Evolutionary conservation across 2,888 invertebrate genomes (phyloP), one percentile per base, ranked within the genome.

Genomic region (Lordiphosa andalusiaca): DNA sequence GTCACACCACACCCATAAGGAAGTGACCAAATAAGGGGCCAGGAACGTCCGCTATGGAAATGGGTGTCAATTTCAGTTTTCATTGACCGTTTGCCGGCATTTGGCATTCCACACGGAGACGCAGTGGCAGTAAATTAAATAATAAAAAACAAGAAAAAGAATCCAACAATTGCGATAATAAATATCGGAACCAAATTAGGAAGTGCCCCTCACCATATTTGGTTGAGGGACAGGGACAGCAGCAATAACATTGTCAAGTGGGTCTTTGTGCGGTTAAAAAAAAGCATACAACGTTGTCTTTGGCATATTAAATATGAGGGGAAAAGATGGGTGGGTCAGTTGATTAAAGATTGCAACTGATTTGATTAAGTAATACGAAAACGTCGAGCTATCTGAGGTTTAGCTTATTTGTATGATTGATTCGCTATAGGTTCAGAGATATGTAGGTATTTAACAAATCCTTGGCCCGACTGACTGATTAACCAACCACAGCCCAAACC

Each of bases 131-230:
- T 71, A 67, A 65, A 78, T 83, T 83, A 80, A 78, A 71, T 83
- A 78, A 77, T 78, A 71, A 61, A 66, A 54, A 48, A 36, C 35
- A 21, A 13, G 35, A 46, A 23, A 37, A 46, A 38, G 42, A 44
- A 12, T 19, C 23, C 4, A 63, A 68, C 65, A 46, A 40, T 42
- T 42, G 74, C 46, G 75, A 72, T 80, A 69, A 57, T 59, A 63
- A 67, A 67, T 61, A 82, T 73, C 84, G 80, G 80, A 80, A 80
- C 80, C 80, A 80, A 80, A 84, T 80, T 80, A 69, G 80, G 80
- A 80, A 84, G 84, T 84, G 64, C 77, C 53, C 53, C 6, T 30
- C 3, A 30, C 78, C 82, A 64, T 78, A 76, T 78, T 71, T 52
- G 67, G 77, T 39, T 35, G 39, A 7, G 49, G 36, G 50, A 30